Conservation (phyloP, 2,113 vertebrate species). For the Dicrurus megarhynchus region DNA sequence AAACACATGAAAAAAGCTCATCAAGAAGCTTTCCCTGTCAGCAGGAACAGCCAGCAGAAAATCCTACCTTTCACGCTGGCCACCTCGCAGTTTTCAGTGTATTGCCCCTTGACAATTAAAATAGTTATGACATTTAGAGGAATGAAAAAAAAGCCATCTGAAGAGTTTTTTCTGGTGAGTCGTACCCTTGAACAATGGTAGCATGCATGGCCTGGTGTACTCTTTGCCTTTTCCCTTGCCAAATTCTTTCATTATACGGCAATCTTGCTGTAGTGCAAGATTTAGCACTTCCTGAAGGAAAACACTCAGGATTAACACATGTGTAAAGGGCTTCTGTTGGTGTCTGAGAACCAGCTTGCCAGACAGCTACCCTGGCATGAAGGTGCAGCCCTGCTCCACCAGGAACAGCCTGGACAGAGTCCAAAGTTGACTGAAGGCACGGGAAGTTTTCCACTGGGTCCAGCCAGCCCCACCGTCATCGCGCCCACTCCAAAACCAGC, state of each 20-base stretch:
- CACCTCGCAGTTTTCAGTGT: background rate
- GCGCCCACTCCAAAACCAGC: background rate
- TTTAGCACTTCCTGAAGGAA: conserved; percentile 23
- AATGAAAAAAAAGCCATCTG: background rate
- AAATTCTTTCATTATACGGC: background rate
- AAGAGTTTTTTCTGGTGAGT: background rate
- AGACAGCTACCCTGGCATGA: background rate
- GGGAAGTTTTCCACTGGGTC: background rate
- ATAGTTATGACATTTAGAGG: background rate
- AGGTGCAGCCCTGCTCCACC: background rate
- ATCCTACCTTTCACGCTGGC: background rate
- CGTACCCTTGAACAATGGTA: background rate
- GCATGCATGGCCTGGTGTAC: background rate
- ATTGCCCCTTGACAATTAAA: background rate
- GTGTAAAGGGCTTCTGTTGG: background rate
- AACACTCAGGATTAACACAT: background rate
- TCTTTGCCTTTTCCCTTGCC: background rate
- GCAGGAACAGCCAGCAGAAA: background rate
- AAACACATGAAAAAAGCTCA: background rate
- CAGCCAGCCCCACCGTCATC: background rate
- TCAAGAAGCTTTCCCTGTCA: background rate
- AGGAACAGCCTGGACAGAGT: background rate
- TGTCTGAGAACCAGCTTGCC: conserved; percentile 19
- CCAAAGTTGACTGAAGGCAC: background rate
- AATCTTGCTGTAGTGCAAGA: background rate